phyloP scores from a whole-genome alignment of 1,140 invertebrate species.

The Heterodera carotae region DNA sequence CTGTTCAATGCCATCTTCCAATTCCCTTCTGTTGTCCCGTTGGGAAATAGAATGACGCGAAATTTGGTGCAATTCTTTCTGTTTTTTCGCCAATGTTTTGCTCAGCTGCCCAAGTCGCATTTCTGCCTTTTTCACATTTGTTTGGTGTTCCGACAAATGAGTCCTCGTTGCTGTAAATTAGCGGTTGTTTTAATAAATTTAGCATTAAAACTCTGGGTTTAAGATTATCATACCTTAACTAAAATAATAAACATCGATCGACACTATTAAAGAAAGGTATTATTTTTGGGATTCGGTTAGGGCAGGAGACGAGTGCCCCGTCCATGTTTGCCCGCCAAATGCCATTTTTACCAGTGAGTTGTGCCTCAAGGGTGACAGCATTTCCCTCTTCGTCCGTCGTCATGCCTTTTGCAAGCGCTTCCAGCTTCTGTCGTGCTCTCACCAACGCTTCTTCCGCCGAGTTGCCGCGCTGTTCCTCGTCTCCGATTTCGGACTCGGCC shows the following conservation, averaged over 20 bases:
- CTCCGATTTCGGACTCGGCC: conserved; percentile 37
- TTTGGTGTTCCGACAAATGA: conserved; percentile 40
- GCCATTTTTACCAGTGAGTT: conserved; percentile 33
- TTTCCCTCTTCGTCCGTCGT: conserved; percentile 52
- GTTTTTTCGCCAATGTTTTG: conserved; percentile 31
- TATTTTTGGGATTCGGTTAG: too few relatives aligned
- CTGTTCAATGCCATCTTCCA: conserved; percentile 32
- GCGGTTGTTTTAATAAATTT: too few relatives aligned
- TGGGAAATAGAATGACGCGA: conserved; percentile 22
- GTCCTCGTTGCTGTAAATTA: conserved; percentile 36
- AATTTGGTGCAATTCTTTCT: conserved; percentile 10
- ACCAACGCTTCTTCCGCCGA: conserved; percentile 69
- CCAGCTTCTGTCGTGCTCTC: conserved; percentile 38
- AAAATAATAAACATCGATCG: too few relatives aligned
- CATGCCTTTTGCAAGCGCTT: conserved; percentile 50
- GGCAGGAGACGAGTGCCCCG: too few relatives aligned
- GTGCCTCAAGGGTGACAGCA: conserved; percentile 43
- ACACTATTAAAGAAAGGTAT: too few relatives aligned
- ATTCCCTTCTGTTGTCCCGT: conserved; percentile 23
- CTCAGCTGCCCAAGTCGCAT: conserved; percentile 35
- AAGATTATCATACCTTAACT: too few relatives aligned
- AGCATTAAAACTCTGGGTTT: too few relatives aligned
- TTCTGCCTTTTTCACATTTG: conserved; percentile 40
- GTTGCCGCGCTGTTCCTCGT: conserved; percentile 72
- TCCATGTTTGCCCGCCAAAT: conserved; percentile 14